These are phyloP conservation scores for Copsychus sechellarum DNA, from an alignment of 2,113 vertebrate genomes.

Conservation along the genomic window DNA sequence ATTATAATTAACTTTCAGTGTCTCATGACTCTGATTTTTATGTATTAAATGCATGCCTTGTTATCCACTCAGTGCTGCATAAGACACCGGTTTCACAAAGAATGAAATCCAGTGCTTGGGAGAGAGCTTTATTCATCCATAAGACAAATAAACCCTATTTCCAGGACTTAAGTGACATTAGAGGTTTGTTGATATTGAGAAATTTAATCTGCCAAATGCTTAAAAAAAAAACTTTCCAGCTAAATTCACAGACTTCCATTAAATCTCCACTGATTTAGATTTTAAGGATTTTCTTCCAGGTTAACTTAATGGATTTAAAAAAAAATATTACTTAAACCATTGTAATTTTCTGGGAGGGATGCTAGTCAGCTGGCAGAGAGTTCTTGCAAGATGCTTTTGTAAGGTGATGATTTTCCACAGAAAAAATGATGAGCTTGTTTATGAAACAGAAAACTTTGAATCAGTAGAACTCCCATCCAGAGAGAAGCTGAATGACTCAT, in stretches of 20 bases:
- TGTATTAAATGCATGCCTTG: slow-evolving; percentile 43
- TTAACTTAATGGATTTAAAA: neutral
- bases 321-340: neutral
- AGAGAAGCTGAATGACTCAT: neutral
- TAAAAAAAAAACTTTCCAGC: neutral
- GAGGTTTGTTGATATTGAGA: slow-evolving; percentile 14
- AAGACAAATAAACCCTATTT: slow-evolving; percentile 26
- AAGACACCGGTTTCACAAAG: neutral
- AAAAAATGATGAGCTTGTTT: slow-evolving; percentile 7
- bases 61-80: slow-evolving; percentile 3
- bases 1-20: slow-evolving; percentile 47
- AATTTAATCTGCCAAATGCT: slow-evolving; percentile 14
- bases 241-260: neutral
- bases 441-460: neutral
- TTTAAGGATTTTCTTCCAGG: neutral
- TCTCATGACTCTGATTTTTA: slow-evolving; percentile 55
- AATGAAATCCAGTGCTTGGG: slow-evolving; percentile 13
- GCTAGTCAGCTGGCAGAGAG: neutral
- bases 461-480: neutral
- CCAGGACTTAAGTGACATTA: slow-evolving; percentile 16
- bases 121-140: neutral
- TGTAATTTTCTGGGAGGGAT: neutral
- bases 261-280: neutral
- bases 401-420: neutral
- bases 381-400: neutral